These are phyloP conservation scores for Conistra vaccinii DNA, from an alignment of 2,888 invertebrate species.

Conservation along the genomic window DNA sequence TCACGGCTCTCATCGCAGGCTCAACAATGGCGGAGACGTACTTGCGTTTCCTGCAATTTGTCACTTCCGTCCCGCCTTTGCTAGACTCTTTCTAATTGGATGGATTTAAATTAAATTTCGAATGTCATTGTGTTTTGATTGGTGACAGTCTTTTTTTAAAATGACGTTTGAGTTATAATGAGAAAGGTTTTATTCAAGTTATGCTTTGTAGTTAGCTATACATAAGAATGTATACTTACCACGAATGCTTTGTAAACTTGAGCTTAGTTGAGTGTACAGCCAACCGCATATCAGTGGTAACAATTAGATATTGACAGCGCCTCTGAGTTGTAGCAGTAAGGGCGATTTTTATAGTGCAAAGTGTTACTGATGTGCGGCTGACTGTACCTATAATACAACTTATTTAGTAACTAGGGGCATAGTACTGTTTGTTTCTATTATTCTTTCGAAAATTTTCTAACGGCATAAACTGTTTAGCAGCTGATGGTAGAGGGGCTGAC, in stretches of 20 bases:
- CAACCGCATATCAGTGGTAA: too few relatives aligned
- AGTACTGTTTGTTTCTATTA: too few relatives aligned
- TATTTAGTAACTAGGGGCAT: too few relatives aligned
- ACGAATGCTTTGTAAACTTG: neutral
- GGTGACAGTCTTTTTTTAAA: slow-evolving; percentile 38
- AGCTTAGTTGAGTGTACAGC: neutral
- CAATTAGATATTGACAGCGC: too few relatives aligned
- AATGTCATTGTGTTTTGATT: slow-evolving; percentile 67
- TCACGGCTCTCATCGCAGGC: slow-evolving; percentile 38
- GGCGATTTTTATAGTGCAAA: too few relatives aligned
- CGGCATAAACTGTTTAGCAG: too few relatives aligned
- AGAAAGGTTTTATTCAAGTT: neutral
- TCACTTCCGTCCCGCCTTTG: slow-evolving; percentile 67
- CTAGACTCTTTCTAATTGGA: slow-evolving; percentile 70
- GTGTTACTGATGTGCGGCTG: too few relatives aligned
- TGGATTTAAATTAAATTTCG: slow-evolving; percentile 73
- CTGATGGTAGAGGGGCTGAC: too few relatives aligned
- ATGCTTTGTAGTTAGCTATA: neutral
- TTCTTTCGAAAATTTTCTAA: too few relatives aligned
- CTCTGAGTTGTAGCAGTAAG: too few relatives aligned
- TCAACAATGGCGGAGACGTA: slow-evolving; percentile 56
- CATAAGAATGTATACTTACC: neutral
- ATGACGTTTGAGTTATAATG: neutral
- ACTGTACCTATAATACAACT: too few relatives aligned
- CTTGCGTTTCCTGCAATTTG: slow-evolving; percentile 74